Percentiles rank a stretch among this genome's conserved stretches.
These are phyloP conservation scores for Sebastiscus tertius DNA, from an alignment of 2,797 vertebrate genomes.

Conservation along the genomic window DNA sequence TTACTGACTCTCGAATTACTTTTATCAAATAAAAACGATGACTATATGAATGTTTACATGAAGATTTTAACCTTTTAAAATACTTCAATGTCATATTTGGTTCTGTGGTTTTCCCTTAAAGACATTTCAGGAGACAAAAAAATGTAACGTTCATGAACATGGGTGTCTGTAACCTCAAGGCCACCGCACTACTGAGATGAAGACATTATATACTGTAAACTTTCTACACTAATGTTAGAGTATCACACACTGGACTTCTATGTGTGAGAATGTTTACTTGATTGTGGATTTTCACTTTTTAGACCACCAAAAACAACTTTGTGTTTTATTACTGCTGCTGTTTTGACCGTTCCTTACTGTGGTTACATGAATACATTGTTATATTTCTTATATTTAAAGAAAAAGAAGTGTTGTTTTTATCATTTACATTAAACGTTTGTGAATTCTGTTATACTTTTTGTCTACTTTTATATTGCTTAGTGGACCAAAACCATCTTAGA, in stretches of 20 bases:
- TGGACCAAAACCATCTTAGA: neutral
- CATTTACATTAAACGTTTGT: slow-evolving; percentile 61
- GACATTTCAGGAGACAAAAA: neutral
- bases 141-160: neutral
- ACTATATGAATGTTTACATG: neutral
- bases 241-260: neutral
- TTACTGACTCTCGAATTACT: neutral
- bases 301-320: neutral
- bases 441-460: neutral
- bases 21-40: neutral
- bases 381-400: slow-evolving; percentile 36
- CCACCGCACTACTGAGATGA: neutral
- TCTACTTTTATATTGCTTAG: neutral
- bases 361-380: neutral
- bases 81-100: neutral
- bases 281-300: slow-evolving; percentile 15
- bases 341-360: slow-evolving; percentile 4
- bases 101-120: neutral
- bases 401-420: slow-evolving; percentile 41
- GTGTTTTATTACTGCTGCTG: slow-evolving; percentile 39
- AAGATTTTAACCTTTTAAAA: slow-evolving; percentile 33
- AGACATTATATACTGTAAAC: neutral
- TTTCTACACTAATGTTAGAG: neutral
- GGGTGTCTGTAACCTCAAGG: neutral
- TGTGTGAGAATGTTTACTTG: neutral